phyloP scores from a whole-genome alignment of 2,797 vertebrate genomes.

The Scleropages formosus region DNA sequence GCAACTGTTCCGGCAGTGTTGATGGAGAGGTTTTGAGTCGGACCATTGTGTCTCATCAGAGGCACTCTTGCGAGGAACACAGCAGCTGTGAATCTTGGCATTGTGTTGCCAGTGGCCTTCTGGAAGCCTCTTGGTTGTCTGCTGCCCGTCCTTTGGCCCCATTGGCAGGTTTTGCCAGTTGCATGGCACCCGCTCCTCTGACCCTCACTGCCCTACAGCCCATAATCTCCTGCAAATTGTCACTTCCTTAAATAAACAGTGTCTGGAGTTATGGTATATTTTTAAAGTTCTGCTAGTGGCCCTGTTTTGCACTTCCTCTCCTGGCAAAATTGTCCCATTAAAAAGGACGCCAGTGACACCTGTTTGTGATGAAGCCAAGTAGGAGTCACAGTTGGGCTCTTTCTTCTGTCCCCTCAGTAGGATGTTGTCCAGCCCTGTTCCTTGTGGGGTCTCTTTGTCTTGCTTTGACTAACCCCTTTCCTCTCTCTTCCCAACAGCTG shows the following conservation, averaged over 20 bases:
- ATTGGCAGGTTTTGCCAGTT: not conserved
- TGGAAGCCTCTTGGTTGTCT: constrained; percentile 3
- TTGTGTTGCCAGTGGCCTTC: constrained; percentile 1
- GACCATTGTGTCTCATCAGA: constrained; percentile 17
- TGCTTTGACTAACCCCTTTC: constrained; percentile 23
- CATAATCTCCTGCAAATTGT: constrained; percentile 1
- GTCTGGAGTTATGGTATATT: not conserved
- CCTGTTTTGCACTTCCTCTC: constrained; percentile 18
- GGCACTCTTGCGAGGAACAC: constrained; percentile 13
- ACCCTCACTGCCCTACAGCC: not conserved
- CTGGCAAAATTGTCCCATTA: constrained; percentile 12
- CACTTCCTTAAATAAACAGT: constrained; percentile 17
- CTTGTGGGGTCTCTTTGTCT: not conserved
- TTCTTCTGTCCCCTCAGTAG: not conserved
- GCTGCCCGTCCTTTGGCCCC: constrained; percentile 1
- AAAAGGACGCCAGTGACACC: not conserved
- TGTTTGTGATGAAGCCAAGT: constrained; percentile 1
- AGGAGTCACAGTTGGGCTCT: not conserved
- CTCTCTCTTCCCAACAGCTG: constrained; percentile 53
- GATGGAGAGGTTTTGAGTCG: constrained; percentile 10
- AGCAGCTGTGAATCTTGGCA: constrained; percentile 18
- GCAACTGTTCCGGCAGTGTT: constrained; percentile 7
- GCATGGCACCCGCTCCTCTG: not conserved
- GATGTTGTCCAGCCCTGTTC: not conserved
- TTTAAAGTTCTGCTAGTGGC: constrained; percentile 9